Base-by-base conservation (phyloP, 2,888 invertebrate genomes). In the Ametastegia equiseti region DNA sequence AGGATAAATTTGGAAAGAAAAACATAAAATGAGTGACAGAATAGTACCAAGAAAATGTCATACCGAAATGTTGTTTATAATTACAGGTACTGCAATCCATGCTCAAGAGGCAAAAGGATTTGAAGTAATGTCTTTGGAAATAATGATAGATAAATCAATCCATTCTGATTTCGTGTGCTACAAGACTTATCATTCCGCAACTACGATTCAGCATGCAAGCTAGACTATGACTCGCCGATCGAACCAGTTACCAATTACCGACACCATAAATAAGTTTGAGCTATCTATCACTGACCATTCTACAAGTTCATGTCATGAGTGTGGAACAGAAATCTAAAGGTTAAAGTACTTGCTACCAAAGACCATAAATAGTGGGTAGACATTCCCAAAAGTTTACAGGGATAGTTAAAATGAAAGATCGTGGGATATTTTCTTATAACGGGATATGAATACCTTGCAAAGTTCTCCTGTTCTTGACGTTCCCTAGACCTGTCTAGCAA, bases 401-500 rank as follows among this genome's bases (percentile, higher is more conserved):
- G 30, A 15, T n/a, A n/a, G 33, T 19, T 33, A 36, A 5, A 15
- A 33, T 9, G 33, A 75, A 0, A 33, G 36, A n/a, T 19, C 36
- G 9, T 15, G 2, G 19, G 19, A 69, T 75, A 47, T n/a, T 36
- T 54, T 11, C 47, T 19, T 71, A 30, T 30, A 7, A 15, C 5
- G 30, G 36, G 60, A 77, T 79, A 30, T 83, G 7, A 73, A 82
- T 90, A 91, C 91, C 91, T 91, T 87, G 87, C 83, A 5, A 91
- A 81, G 81, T 84, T 73, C 85, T 87, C 90, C 80, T 83, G 81
- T 57, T 89, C 89, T 84, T 90, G 81, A 84, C 87, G 86, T 82
- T 86, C 83, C 82, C 83, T 88, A n/a, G 91, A 91, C 73, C 85
- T 86, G 79, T 84, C 80, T 83, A 91, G 85, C 11, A 88, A 88